Evolutionary conservation across 2,888 invertebrate genomes (phyloP).

Genomic region (Patella depressa): DNA sequence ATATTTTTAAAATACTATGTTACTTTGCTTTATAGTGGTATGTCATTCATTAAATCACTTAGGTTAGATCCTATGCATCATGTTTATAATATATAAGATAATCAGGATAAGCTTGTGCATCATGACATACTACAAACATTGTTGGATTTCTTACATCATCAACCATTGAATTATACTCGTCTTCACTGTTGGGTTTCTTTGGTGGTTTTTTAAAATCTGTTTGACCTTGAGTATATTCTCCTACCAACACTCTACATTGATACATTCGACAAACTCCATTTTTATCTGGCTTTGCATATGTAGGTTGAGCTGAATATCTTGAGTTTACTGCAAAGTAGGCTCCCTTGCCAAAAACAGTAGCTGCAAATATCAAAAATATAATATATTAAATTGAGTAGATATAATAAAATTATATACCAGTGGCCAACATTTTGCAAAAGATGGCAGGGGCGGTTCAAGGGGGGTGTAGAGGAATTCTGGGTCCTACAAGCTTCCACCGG

Average conservation of each 20-base stretch:
- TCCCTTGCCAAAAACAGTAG: slow-evolving; percentile 59
- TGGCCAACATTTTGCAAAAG: no score
- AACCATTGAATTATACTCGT: slow-evolving; percentile 58
- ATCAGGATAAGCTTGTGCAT: slow-evolving; percentile 64
- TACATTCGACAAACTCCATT: slow-evolving; percentile 50
- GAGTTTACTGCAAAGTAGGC: slow-evolving; percentile 63
- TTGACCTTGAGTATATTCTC: slow-evolving; percentile 45
- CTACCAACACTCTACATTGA: slow-evolving; percentile 53
- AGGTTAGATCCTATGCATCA: no score
- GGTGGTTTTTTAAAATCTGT: slow-evolving; percentile 49
- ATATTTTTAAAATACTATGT: no score
- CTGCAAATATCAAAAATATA: slow-evolving; percentile 42
- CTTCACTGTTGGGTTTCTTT: slow-evolving; percentile 25
- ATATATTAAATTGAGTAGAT: no score
- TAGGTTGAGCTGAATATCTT: slow-evolving; percentile 42
- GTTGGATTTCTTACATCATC: slow-evolving; percentile 40
- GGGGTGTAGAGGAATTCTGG: no score
- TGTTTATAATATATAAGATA: slow-evolving; percentile 47
- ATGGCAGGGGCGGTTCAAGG: no score
- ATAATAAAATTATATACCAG: no score
- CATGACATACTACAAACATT: slow-evolving; percentile 66
- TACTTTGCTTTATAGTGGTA: no score
- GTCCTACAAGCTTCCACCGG: no score
- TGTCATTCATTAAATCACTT: no score
- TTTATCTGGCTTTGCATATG: slow-evolving; percentile 40